Percentiles rank a stretch among this genome's conserved stretches.
Conservation (phyloP, 2,888 invertebrate species). For the Coenonympha arcania region DNA sequence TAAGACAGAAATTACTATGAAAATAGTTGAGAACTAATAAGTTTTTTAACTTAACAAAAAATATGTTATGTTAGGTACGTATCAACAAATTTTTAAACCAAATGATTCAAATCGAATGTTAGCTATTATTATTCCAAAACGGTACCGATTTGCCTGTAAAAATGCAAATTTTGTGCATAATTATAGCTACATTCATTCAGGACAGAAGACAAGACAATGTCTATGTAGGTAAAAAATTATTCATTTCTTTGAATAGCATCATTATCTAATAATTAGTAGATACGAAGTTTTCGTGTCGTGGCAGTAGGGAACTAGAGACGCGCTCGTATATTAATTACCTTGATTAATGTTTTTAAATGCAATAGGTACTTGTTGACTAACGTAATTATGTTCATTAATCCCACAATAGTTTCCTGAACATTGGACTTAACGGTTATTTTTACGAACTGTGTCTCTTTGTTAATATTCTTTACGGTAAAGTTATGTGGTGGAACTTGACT, state of each 20-base stretch:
- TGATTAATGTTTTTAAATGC: slow-evolving; percentile 17
- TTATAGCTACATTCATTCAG: background rate
- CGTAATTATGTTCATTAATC: slow-evolving; percentile 12
- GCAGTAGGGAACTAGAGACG: slow-evolving; percentile 4
- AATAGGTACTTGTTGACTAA: slow-evolving; percentile 10
- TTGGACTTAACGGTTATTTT: slow-evolving; percentile 1
- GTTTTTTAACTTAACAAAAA: no score
- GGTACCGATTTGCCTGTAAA: background rate
- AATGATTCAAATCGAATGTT: no score
- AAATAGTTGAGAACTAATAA: no score
- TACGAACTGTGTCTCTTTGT: background rate
- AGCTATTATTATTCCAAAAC: no score
- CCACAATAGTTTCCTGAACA: slow-evolving; percentile 19
- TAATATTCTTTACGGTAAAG: background rate
- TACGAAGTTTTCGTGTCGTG: slow-evolving; percentile 9
- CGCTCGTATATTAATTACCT: slow-evolving; percentile 10
- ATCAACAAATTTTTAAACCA: no score
- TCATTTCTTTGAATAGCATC: slow-evolving; percentile 1
- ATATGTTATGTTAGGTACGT: no score
- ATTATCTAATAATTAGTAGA: background rate
- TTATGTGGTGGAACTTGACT: background rate
- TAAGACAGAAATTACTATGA: no score
- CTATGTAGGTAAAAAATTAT: background rate
- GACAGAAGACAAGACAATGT: background rate
- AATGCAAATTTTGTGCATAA: background rate